Evolutionary conservation across 2,113 vertebrate species (phyloP).

Genomic region (Ciconia boyciana): DNA sequence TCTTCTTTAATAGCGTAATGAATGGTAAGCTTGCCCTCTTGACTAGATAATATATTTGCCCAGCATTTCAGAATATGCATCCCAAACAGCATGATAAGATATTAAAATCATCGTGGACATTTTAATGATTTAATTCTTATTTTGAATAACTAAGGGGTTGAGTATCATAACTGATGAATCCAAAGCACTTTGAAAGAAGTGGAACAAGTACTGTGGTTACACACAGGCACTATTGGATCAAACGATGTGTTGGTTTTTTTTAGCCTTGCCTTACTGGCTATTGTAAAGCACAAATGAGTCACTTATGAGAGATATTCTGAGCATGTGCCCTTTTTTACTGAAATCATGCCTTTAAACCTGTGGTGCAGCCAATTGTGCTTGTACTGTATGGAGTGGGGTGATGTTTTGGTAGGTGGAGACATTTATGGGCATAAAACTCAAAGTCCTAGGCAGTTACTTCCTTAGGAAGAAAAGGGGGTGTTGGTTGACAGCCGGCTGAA

Average conservation of each 20-base stretch:
- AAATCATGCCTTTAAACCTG: background rate
- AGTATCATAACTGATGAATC: background rate
- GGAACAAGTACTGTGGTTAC: background rate
- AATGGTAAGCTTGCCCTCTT: background rate
- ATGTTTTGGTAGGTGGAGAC: background rate
- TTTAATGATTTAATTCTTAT: background rate
- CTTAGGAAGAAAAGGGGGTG: background rate
- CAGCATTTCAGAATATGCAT: background rate
- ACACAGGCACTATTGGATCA: background rate
- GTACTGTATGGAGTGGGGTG: background rate
- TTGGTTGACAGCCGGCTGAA: too few species aligned
- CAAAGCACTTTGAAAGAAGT: background rate
- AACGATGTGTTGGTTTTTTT: background rate
- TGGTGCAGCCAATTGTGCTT: background rate
- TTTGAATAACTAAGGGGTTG: background rate
- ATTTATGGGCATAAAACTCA: background rate
- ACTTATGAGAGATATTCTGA: background rate
- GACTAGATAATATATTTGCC: background rate
- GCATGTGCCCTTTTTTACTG: background rate
- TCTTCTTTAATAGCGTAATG: background rate
- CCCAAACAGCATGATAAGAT: background rate
- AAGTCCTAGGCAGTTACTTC: background rate
- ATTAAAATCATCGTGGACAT: background rate
- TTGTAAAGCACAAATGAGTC: background rate
- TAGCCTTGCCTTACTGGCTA: background rate